Evolutionary conservation across 2,888 invertebrate species (phyloP).

Genomic region (Cinara cedri): DNA sequence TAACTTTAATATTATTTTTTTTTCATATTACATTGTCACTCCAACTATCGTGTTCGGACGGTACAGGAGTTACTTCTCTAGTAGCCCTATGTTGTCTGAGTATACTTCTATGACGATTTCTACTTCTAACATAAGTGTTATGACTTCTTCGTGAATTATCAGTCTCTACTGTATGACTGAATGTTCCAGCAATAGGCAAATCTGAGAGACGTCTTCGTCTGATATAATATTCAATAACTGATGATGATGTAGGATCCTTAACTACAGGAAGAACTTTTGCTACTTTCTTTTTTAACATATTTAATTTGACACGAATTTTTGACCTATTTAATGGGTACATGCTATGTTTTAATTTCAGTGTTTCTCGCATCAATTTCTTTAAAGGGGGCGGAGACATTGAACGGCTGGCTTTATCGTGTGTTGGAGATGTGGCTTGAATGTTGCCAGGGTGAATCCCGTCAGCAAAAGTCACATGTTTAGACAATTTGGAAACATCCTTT

Average conservation of each 20-base stretch:
- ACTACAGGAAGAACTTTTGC: conserved; percentile 19
- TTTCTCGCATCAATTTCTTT: conserved; percentile 43
- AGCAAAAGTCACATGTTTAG: conserved; percentile 47
- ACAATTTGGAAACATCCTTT: not conserved
- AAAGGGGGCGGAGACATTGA: conserved; percentile 36
- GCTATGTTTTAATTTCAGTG: conserved; percentile 18
- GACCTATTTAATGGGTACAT: conserved; percentile 26
- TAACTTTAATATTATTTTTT: not conserved
- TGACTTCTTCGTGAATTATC: conserved; percentile 5
- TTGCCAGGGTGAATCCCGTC: conserved; percentile 40
- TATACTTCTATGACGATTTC: not conserved
- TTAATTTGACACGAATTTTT: conserved; percentile 10
- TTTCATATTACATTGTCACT: not conserved
- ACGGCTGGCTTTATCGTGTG: not conserved
- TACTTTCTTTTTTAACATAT: conserved; percentile 7
- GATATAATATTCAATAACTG: conserved; percentile 14
- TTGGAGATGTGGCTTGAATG: conserved; percentile 13
- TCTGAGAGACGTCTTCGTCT: not conserved
- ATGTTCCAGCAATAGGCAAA: not conserved
- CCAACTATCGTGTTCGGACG: conserved; percentile 33
- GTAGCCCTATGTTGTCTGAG: conserved; percentile 6
- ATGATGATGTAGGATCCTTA: not conserved
- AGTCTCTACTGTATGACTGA: not conserved
- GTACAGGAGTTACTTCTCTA: conserved; percentile 39
- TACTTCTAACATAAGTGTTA: not conserved